Base-by-base conservation (phyloP, 2,797 vertebrate species). In the Anabacerthia variegaticeps region DNA sequence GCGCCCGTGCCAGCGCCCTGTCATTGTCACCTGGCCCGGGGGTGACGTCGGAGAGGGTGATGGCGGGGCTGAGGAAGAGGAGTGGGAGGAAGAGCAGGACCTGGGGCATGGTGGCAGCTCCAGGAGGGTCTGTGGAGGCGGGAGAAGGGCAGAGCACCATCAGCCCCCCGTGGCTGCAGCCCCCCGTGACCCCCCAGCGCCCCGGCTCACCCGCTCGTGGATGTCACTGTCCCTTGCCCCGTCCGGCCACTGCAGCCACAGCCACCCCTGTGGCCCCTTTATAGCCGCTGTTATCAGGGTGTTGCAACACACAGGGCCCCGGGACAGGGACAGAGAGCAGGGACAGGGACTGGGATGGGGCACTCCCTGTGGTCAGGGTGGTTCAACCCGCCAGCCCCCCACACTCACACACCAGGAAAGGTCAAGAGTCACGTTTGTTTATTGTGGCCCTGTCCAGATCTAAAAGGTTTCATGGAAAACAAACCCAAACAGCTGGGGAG, bases 21-120 rank as follows among this genome's bases (percentile, higher is more conserved):
- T 52, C 15, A 20, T 28, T 5, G 2, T 14, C 59, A 8, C 3
- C 14, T 0, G 5, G 69, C 12, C 2, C 1, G 0, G 44, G 3
- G 6, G 9, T 9, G 16, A 12, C 0, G 4, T 17, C 2, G 0
- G 49, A 16, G 24, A 4, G n/a, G 1, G 44, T 1, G 1, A 10
- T 3, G 44, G 28, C 3, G 1, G 7, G 28, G 54, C 36, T 0
- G 11, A 92, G 76, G 76, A 91, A 6, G 63, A 93, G 68, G n/a
- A 94, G 78, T 0, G n/a, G 43, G 67, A 92, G 67, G 79, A 90
- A 61, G 41, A 81, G 85, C 77, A 62, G 74, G 41, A 28, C 1
- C 6, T 0, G 2, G 20, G 12, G 2, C 95, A 96, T 96, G 74
- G 82, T 1, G 12, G 37, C 3, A 13, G 76, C 37, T 74, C 41